Base-by-base conservation (phyloP, 2,113 vertebrate genomes). In the Poecilia latipinna region DNA sequence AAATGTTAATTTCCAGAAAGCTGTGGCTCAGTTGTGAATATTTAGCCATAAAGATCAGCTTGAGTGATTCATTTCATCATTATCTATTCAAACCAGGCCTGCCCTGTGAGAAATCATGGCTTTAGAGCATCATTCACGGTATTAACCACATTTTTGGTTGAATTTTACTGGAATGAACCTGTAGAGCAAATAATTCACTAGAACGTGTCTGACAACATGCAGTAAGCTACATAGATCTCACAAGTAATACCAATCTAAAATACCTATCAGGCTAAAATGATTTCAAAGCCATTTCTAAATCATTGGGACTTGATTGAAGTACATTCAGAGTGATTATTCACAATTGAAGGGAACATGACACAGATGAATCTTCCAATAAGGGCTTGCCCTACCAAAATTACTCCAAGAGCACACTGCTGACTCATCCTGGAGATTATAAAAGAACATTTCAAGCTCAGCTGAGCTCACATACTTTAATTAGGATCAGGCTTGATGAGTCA, bases 1-100 rank as follows among this genome's bases (percentile, higher is more conserved):
- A 54, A 31, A 51, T 65, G 61, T 10, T 28, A 17, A 15, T 10
- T 54, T 26, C 35, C 57, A 73, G 75, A 74, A 74, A 78, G 37
- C 37, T 33, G 57, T 42, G 39, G 5, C 13, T 31, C 37, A 51
- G 29, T 2, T 54, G 29, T 4, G 13, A 71, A 71, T 69, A 10
- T 70, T 69, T 39, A 0, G 0, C 62, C 28, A n/a, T n/a, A 17
- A 42, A 42, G 13, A 42, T 12, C 39, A 42, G 4, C 13, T 42
- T 42, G 39, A 42, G 39, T 42, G 39, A 42, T 42, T 42, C 12
- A 15, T 3, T 42, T 42, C 39, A 42, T 42, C 4, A 4, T 42
- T 42, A 42, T 13, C 12, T 13, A 42, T 42, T 4, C 39, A 42
- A 42, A 42, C 39, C 39, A 42, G 39, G 39, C 12, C 12, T 42